Evolutionary conservation across 2,113 vertebrate genomes (phyloP), one percentile per base, ranked within the genome.

Genomic region (Dromas ardeola): DNA sequence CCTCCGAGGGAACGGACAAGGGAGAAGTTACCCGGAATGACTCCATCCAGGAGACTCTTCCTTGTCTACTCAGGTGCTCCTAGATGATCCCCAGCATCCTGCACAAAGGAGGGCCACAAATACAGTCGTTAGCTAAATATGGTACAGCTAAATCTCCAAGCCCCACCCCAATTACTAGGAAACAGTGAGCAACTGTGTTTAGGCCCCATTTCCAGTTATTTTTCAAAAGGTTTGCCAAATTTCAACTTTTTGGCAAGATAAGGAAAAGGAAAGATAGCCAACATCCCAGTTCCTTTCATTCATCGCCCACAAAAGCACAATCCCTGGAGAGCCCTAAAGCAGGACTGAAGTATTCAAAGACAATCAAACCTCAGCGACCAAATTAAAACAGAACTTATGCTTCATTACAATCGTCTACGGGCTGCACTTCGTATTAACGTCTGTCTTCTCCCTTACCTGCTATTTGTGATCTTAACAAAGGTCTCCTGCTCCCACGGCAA

Each of bases 91-190:
- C 65, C 85, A 65, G 38, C 27, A 15, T 15, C 84, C 71, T 78
- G 43, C 52, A 40, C 45, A 38, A 49, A 30, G 13, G 20, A 53
- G 27, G 21, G n/a, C 40, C 74, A 69, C 61, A 63, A 11, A 38
- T 11, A 43, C 0, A 56, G 52, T 21, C 4, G 0, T 56, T 19
- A 62, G n/a, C 61, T 66, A 15, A 73, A 15, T 12, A 32, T 1
- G 30, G 21, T 14, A 15, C 25, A 49, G 58, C 47, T 56, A 14
- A 27, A 50, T 20, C 65, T 82, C 78, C 32, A 42, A 76, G 10
- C 43, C 52, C 58, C 65, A 52, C 45, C 52, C 40, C 45, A 36
- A 3, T 52, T 36, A 32, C 49, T 52, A 40, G 61, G 66, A 83
- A 80, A 32, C 12, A 30, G 30, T 2, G 12, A 91, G 21, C 18